phyloP scores from a whole-genome alignment of 1,140 invertebrate genomes.

The Macrosteles quadrilineatus region DNA sequence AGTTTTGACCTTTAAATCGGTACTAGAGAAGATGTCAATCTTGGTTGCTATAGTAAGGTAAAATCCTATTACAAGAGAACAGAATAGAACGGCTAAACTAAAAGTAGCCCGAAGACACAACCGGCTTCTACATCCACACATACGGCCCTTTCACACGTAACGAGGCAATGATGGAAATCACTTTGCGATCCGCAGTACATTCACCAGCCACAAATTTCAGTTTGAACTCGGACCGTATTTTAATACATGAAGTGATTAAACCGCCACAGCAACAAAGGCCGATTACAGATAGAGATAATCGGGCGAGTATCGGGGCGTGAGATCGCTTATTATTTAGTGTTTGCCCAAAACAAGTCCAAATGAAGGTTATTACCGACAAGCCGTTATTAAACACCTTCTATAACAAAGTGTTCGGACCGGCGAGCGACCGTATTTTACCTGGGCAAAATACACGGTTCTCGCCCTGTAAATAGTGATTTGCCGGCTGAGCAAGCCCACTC shows the following conservation, averaged over 20 bases:
- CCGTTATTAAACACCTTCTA: slow-evolving; percentile 27
- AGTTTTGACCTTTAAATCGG: no score
- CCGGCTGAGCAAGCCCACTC: background rate
- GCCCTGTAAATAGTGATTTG: slow-evolving; percentile 19
- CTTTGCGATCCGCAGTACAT: slow-evolving; percentile 5
- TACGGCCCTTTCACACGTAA: no score
- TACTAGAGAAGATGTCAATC: no score
- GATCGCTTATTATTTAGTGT: slow-evolving; percentile 30
- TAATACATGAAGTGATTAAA: slow-evolving; percentile 24
- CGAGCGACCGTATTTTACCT: background rate
- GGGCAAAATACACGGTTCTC: background rate
- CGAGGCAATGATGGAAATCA: slow-evolving; percentile 5
- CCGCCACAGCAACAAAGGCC: slow-evolving; percentile 18
- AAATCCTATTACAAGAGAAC: no score
- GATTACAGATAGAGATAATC: slow-evolving; percentile 21
- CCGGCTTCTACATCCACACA: no score
- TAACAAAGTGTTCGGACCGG: background rate
- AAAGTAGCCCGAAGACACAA: no score
- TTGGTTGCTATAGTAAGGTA: no score
- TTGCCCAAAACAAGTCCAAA: slow-evolving; percentile 30
- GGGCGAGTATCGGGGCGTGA: slow-evolving; percentile 6
- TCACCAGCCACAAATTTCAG: slow-evolving; percentile 6
- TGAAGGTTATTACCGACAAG: slow-evolving; percentile 28
- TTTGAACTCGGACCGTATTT: slow-evolving; percentile 13
- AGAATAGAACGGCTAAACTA: no score